A percentile compares a stretch with the other conserved stretches of the same genome.
Conservation (phyloP, 2,888 invertebrate genomes). For the Plemyria rubiginata region DNA sequence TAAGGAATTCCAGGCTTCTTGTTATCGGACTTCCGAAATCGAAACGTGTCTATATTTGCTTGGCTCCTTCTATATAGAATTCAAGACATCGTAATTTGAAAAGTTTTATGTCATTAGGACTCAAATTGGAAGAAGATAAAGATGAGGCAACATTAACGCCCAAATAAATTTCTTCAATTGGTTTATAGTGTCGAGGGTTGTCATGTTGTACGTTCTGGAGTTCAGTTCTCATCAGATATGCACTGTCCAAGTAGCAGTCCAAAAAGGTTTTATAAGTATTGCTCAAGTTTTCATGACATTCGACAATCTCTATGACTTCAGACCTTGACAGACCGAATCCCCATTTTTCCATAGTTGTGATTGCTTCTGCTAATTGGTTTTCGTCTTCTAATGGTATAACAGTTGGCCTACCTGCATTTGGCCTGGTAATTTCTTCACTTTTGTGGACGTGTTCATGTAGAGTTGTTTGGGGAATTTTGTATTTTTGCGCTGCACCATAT, state of each 20-base stretch:
- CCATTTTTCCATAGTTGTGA: too few relatives aligned
- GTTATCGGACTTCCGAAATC: neutral
- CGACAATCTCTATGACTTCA: too few relatives aligned
- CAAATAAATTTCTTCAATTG: neutral
- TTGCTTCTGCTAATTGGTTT: too few relatives aligned
- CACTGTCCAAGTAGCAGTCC: neutral
- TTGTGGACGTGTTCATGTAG: too few relatives aligned
- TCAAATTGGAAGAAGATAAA: neutral
- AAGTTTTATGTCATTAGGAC: slow-evolving; percentile 4
- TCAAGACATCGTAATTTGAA: slow-evolving; percentile 25
- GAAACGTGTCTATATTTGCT: slow-evolving; percentile 10
- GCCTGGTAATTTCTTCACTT: too few relatives aligned
- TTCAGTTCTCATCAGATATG: neutral
- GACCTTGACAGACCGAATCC: too few relatives aligned
- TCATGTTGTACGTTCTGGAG: neutral
- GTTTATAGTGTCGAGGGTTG: neutral
- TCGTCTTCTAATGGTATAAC: too few relatives aligned
- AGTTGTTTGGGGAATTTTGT: too few relatives aligned
- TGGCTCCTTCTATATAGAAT: slow-evolving; percentile 22
- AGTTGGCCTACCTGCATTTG: too few relatives aligned
- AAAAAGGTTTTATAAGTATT: neutral
- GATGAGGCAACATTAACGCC: neutral
- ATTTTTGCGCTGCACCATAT: too few relatives aligned
- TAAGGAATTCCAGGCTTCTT: neutral
- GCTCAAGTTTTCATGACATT: neutral